Percentiles rank a stretch among this genome's conserved stretches.
phyloP scores from a whole-genome alignment of 2,888 invertebrate species.

The Thecophora atra region DNA sequence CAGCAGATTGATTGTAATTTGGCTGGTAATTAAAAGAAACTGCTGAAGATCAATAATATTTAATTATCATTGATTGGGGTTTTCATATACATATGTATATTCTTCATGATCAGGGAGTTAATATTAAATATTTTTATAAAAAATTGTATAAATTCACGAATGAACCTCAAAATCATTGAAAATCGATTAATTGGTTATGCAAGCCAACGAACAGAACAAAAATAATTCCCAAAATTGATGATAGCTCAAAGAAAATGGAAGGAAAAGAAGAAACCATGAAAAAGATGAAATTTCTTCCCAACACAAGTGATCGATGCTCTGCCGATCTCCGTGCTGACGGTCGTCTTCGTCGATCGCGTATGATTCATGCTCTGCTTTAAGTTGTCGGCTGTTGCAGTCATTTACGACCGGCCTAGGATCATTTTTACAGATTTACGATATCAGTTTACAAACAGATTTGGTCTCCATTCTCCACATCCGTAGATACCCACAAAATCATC shows the following conservation, averaged over 20 bases:
- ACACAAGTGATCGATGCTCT: conserved; percentile 30
- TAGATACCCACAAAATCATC: conserved; percentile 49
- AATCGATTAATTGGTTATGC: conserved; percentile 62
- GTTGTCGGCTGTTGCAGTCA: conserved; percentile 11
- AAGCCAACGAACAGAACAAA: conserved; percentile 38
- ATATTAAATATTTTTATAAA: conserved; percentile 43
- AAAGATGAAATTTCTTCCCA: conserved; percentile 7
- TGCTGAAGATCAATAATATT: too few relatives aligned
- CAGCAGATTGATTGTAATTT: too few relatives aligned
- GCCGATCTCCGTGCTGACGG: conserved; percentile 14
- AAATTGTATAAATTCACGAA: conserved; percentile 50
- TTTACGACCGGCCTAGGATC: conserved; percentile 25
- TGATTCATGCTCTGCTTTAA: conserved; percentile 20
- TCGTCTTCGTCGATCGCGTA: background rate
- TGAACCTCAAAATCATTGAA: conserved; percentile 58
- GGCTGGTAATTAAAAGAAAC: too few relatives aligned
- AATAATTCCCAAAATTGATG: conserved; percentile 21
- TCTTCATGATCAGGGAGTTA: background rate
- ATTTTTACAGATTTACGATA: conserved; percentile 39
- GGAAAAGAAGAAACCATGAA: background rate
- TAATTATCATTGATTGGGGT: too few relatives aligned
- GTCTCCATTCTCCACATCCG: conserved; percentile 5
- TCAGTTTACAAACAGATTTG: conserved; percentile 22
- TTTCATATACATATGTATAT: too few relatives aligned
- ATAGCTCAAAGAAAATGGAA: conserved; percentile 13